Conservation (phyloP, 2,797 vertebrate genomes). For the Sebastes iracundus region DNA sequence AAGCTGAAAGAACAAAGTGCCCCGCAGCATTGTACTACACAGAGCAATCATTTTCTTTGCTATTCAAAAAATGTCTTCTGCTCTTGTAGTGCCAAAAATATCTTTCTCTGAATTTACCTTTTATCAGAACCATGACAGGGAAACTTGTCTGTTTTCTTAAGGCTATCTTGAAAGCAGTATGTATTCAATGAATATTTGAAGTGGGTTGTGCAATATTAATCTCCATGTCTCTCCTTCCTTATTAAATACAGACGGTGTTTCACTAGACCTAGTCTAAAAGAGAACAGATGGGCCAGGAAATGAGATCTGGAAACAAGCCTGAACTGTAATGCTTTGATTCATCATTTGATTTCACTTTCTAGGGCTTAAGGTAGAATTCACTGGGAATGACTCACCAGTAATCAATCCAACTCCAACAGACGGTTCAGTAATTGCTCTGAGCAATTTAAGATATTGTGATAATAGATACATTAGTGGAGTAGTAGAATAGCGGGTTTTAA, state of each 20-base stretch:
- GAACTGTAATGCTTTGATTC: slow-evolving; percentile 39
- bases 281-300: slow-evolving; percentile 64
- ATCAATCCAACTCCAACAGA: background rate
- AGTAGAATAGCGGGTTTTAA: background rate
- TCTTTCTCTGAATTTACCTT: slow-evolving; percentile 15
- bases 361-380: slow-evolving; percentile 22
- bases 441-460: background rate
- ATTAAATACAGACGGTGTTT: slow-evolving; percentile 30
- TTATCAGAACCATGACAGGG: background rate
- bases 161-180: background rate
- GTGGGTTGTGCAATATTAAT: slow-evolving; percentile 20
- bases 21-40: background rate
- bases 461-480: background rate
- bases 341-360: slow-evolving; percentile 48
- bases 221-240: slow-evolving; percentile 7
- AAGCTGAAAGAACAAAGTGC: slow-evolving; percentile 26
- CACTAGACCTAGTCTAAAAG: slow-evolving; percentile 54
- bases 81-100: slow-evolving; percentile 4
- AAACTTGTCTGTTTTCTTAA: background rate
- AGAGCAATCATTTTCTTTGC: slow-evolving; percentile 5
- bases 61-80: slow-evolving; percentile 9
- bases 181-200: background rate
- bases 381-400: slow-evolving; percentile 2
- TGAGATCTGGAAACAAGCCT: slow-evolving; percentile 47
- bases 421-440: background rate